Evolutionary conservation across 1,140 invertebrate species (phyloP), one percentile per base, ranked within the genome.

Genomic region (Polypedilum vanderplanki): DNA sequence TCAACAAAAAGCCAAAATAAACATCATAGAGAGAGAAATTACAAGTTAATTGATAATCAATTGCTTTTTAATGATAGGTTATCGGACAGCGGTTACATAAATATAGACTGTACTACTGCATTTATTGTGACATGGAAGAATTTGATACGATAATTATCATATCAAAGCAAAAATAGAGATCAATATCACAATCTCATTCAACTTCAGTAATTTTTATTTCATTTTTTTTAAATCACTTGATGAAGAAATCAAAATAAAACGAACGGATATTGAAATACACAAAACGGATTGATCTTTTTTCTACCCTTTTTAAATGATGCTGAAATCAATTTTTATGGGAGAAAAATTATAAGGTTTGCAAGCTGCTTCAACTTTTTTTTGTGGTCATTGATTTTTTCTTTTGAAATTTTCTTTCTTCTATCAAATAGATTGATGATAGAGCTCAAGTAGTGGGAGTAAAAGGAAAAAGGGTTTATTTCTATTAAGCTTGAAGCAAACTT

Each of bases 11-110:
- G 24, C 24, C 24, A 33, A 33, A 33, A 33, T 33, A 33, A 57
- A 57, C 46, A 57, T 57, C 46, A 57, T 57, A 57, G n/a, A 33
- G 24, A 33, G 24, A 33, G 15, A n/a, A 12, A 57, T 57, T 57
- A 57, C 46, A 57, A 57, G 46, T 57, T 57, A 57, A 57, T 57
- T 57, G 46, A 57, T 57, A 57, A 57, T 57, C 46, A 57, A 57
- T 57, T 57, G 46, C 46, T 57, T 57, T 57, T 57, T 57, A 57
- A 57, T 57, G 46, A n/a, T n/a, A 57, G 4, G 46, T 57, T 57
- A 57, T 57, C 10, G 46, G n/a, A 57, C n/a, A 57, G 15, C 46
- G 12, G n/a, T 57, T 57, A 57, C 46, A n/a, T 57, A 57, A 57
- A 57, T 57, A 57, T 57, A 57, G 46, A 57, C 41, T n/a, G 46